Percentiles rank a stretch among this genome's conserved stretches.
phyloP scores from a whole-genome alignment of 2,113 vertebrate genomes.

The Lophochroa leadbeateri region DNA sequence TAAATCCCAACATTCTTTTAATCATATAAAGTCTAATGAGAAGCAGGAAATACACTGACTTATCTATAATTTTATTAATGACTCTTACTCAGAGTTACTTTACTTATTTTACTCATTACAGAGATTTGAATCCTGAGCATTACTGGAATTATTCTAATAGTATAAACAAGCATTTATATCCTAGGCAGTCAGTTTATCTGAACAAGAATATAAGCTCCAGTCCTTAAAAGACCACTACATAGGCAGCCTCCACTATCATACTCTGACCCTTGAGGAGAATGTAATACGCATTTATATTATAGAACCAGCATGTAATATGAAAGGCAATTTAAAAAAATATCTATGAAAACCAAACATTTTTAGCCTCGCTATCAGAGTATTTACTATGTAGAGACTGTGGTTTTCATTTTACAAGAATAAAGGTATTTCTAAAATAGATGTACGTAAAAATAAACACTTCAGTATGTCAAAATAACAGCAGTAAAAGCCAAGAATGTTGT shows the following conservation, averaged over 20 bases:
- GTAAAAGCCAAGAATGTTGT: neutral
- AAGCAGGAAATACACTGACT: neutral
- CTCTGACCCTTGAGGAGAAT: neutral
- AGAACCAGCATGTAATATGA: neutral
- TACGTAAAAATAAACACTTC: neutral
- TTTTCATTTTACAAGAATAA: neutral
- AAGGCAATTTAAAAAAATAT: neutral
- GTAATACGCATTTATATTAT: neutral
- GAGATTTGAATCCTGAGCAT: neutral
- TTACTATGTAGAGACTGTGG: neutral
- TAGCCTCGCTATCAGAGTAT: neutral
- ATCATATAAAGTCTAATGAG: neutral
- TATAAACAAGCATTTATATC: neutral
- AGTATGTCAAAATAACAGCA: neutral
- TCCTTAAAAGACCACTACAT: neutral
- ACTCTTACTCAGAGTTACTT: neutral
- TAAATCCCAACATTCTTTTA: neutral
- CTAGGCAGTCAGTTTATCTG: neutral
- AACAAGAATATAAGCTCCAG: neutral
- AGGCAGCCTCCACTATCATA: neutral
- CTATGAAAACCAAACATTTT: neutral
- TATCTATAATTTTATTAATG: neutral
- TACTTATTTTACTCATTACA: neutral
- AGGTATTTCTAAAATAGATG: neutral
- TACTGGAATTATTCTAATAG: neutral